Conservation (phyloP, 2,113 vertebrate species). For the Larimichthys polyactis region DNA sequence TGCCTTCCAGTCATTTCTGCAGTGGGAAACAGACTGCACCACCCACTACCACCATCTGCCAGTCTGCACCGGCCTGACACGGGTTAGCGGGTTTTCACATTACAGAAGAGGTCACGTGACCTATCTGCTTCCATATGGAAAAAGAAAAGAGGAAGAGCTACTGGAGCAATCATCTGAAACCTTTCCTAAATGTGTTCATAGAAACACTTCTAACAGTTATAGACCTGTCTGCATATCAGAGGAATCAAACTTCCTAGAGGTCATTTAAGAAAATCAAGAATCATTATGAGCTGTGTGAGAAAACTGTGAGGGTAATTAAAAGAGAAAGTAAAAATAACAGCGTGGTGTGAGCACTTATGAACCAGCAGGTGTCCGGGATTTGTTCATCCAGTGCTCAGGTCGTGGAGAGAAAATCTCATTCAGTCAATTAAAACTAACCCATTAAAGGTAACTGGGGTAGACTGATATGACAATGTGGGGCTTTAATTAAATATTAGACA, state of each 20-base stretch:
- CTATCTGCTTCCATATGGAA: background rate
- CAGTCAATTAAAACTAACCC: constrained; percentile 31
- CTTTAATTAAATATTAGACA: constrained; percentile 32
- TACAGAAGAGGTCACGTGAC: background rate
- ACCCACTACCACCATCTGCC: constrained; percentile 55
- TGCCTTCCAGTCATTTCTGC: constrained; percentile 36
- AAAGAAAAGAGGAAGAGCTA: background rate
- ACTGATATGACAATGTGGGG: constrained; percentile 3
- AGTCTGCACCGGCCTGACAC: constrained; percentile 12
- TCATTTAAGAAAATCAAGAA: constrained; percentile 4
- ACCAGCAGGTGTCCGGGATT: background rate
- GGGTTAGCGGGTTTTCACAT: constrained; percentile 43
- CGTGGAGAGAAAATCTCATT: constrained; percentile 11
- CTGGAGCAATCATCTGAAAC: background rate
- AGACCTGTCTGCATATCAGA: background rate
- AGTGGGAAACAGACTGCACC: constrained; percentile 39
- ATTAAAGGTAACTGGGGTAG: constrained; percentile 14
- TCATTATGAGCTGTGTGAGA: background rate
- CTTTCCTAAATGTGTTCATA: background rate
- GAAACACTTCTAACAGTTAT: background rate
- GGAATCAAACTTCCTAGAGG: background rate
- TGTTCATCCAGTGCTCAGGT: background rate
- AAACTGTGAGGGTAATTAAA: constrained; percentile 18
- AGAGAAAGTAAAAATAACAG: background rate
- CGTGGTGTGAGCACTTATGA: background rate